Base-by-base conservation (phyloP, 2,797 vertebrate genomes). In the Eutrigla gurnardus region DNA sequence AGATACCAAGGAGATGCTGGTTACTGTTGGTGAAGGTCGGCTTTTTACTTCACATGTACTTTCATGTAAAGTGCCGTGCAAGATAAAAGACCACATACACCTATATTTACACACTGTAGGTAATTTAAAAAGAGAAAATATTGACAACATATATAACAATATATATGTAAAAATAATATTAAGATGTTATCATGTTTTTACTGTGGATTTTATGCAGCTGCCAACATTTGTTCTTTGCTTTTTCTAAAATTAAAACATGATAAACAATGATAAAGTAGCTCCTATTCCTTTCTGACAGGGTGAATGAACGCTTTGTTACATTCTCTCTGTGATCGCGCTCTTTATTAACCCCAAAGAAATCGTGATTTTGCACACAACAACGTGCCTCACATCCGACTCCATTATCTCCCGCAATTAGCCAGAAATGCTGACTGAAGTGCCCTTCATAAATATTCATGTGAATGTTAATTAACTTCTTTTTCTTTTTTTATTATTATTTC, bases 361-460 rank as follows among this genome's bases (percentile, higher is more conserved):
- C 37, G 7, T 36, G 5, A 42, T 62, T 71, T 25, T 58, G 5
- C 13, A 25, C 17, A 33, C 25, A 62, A 6, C 33, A 52, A 10
- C 36, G 17, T 25, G 52, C 53, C 13, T 50, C 50, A 45, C 8
- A 60, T 15, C 37, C 18, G 12, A 9, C 12, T 57, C 33, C 15
- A 68, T 65, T 55, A 68, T 50, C 63, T 40, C 4, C 18, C 9
- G 0, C n/a, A 54, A 45, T 57, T 68, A 54, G 14, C 18, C 9
- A 35, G 15, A 64, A 39, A 63, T 35, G 5, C 11, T 55, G 39
- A 68, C 35, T 72, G 43, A 62, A 35, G 40, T 37, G 35, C 11
- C 7, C 9, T 7, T 43, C 6, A 54, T 65, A 17, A 53, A 84
- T 62, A 69, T 67, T 46, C 36, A 70, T 45, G 17, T 49, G 14